Percentiles rank a stretch among this genome's conserved stretches.
Conservation (phyloP, 2,113 vertebrate genomes). For the Eira barbara region DNA sequence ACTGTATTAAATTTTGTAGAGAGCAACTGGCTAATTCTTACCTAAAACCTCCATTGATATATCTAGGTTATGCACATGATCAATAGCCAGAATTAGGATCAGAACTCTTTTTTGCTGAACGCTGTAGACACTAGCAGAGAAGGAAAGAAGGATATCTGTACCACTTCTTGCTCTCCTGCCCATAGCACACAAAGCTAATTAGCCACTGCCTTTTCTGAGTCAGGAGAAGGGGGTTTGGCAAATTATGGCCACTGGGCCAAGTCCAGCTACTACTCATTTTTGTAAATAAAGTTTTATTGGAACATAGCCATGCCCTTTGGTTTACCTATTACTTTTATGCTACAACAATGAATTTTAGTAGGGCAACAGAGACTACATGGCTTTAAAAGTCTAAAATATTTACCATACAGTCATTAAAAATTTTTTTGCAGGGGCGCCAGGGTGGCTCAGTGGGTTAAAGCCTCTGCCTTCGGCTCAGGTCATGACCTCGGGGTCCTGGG, state of each 20-base stretch:
- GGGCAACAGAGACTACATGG: not conserved
- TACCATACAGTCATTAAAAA: not conserved
- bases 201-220: not conserved
- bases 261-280: not conserved
- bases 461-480: no score
- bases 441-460: no score
- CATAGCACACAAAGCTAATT: not conserved
- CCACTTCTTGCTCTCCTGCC: not conserved
- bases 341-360: not conserved
- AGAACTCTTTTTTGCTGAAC: not conserved
- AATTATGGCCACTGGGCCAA: not conserved
- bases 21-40: not conserved
- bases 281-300: not conserved
- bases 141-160: not conserved
- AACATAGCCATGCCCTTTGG: not conserved
- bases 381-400: not conserved
- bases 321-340: not conserved
- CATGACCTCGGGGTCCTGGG: no score
- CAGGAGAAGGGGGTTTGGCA: not conserved
- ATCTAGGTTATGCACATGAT: not conserved
- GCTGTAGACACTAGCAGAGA: not conserved
- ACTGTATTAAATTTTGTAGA: not conserved
- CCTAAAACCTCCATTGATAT: not conserved
- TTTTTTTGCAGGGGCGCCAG: no score
- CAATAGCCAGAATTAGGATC: not conserved